These are phyloP conservation scores for Ditula angustiorana DNA, from an alignment of 2,888 invertebrate genomes.

Conservation along the genomic window DNA sequence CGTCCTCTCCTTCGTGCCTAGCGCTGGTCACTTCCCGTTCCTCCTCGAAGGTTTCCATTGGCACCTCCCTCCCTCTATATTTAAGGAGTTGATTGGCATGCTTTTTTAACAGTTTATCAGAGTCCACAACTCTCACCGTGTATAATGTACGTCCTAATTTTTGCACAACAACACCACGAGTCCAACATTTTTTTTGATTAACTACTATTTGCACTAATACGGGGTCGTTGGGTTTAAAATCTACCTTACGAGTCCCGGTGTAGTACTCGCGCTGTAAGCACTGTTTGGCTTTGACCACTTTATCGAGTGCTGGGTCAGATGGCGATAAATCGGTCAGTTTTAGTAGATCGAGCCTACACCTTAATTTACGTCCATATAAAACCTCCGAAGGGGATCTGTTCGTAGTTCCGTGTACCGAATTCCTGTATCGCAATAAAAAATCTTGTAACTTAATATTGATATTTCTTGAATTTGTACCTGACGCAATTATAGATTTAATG, in stretches of 20 bases:
- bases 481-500: constrained; percentile 37
- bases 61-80: background rate
- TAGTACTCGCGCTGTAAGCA: constrained; percentile 5
- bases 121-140: background rate
- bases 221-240: background rate
- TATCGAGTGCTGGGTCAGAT: constrained; percentile 2
- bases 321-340: background rate
- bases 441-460: background rate
- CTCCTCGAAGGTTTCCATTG: background rate
- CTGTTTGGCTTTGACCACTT: background rate
- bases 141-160: background rate
- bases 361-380: constrained; percentile 3
- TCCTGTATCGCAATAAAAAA: background rate
- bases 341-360: background rate
- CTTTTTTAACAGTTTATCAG: background rate
- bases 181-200: background rate
- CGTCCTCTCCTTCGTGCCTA: background rate
- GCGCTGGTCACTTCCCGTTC: no score
- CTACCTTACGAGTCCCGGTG: background rate
- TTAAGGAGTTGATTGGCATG: constrained; percentile 9
- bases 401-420: background rate
- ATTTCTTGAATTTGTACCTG: background rate
- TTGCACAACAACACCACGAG: background rate
- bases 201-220: background rate
- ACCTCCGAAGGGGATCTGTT: constrained; percentile 7